A percentile compares a stretch with the other conserved stretches of the same genome.
Evolutionary conservation across 2,888 invertebrate genomes (phyloP).

Genomic region (Nymphalis urticae): DNA sequence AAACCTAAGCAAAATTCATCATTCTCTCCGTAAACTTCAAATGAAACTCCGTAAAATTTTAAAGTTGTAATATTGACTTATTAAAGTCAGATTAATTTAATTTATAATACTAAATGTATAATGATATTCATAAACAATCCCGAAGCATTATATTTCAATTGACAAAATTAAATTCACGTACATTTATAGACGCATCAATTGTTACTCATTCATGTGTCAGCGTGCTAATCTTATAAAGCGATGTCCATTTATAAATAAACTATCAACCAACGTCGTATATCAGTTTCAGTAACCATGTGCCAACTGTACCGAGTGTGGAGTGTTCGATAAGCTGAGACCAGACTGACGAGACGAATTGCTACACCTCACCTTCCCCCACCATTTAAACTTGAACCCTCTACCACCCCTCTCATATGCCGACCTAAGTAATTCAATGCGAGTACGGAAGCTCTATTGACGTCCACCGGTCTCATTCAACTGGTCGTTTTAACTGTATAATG

Average conservation of each 20-base stretch:
- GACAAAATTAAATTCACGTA: conserved; percentile 13
- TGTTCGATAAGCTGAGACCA: conserved; percentile 68
- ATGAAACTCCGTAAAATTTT: neutral
- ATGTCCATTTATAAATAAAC: conserved; percentile 58
- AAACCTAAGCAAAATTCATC: no score
- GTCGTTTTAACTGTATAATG: conserved; percentile 35
- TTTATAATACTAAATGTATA: no score
- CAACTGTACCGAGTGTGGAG: conserved; percentile 54
- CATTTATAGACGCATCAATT: neutral
- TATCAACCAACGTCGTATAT: conserved; percentile 67
- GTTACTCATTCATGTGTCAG: conserved; percentile 16
- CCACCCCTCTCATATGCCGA: conserved; percentile 30
- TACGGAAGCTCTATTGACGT: conserved; percentile 33
- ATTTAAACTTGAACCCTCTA: conserved; percentile 49
- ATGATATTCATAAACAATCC: no score
- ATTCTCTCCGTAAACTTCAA: no score
- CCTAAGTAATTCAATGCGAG: conserved; percentile 39
- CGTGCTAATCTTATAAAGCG: conserved; percentile 37
- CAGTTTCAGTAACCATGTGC: conserved; percentile 71
- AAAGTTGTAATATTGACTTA: neutral
- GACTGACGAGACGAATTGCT: conserved; percentile 66
- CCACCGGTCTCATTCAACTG: conserved; percentile 32
- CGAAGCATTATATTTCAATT: neutral
- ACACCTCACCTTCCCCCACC: conserved; percentile 41
- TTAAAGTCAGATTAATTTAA: no score